Evolutionary conservation across 1,140 invertebrate species (phyloP).

Genomic region (Cyrtorhinus lividipennis): DNA sequence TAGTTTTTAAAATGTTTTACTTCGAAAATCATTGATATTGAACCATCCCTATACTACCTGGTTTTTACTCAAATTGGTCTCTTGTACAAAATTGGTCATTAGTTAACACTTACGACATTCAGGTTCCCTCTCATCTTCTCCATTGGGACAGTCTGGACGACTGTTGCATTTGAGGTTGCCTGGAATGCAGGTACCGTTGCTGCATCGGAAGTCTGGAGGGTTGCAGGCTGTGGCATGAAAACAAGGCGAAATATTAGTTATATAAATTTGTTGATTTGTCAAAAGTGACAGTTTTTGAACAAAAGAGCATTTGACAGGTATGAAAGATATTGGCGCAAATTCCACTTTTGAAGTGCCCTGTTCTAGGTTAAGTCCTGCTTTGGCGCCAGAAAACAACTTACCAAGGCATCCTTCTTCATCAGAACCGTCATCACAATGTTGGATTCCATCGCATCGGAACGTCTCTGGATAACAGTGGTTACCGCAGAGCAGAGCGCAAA

Average conservation of each 20-base stretch:
- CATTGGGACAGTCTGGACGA: conserved; percentile 29
- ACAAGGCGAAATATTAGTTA: neutral
- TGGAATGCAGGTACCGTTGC: conserved; percentile 30
- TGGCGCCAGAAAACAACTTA: too few relatives aligned
- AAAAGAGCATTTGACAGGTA: neutral
- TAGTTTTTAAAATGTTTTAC: too few relatives aligned
- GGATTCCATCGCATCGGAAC: conserved; percentile 42
- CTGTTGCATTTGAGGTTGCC: conserved; percentile 27
- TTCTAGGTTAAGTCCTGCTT: too few relatives aligned
- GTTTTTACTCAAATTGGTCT: too few relatives aligned
- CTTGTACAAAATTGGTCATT: too few relatives aligned
- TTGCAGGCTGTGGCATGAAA: conserved; percentile 17
- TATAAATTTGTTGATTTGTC: neutral
- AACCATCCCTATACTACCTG: too few relatives aligned
- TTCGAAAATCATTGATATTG: too few relatives aligned
- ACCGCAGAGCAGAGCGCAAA: too few relatives aligned
- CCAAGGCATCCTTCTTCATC: conserved; percentile 49
- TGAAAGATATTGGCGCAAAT: neutral
- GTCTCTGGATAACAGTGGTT: too few relatives aligned
- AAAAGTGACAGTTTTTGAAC: neutral
- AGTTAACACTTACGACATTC: neutral
- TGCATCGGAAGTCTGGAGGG: conserved; percentile 23
- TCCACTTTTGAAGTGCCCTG: too few relatives aligned
- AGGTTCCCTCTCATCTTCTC: conserved; percentile 26
- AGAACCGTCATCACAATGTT: conserved; percentile 48